Percentiles rank a stretch among this genome's conserved stretches.
Evolutionary conservation across 2,113 vertebrate genomes (phyloP).

Genomic region (Peromyscus maniculatus): DNA sequence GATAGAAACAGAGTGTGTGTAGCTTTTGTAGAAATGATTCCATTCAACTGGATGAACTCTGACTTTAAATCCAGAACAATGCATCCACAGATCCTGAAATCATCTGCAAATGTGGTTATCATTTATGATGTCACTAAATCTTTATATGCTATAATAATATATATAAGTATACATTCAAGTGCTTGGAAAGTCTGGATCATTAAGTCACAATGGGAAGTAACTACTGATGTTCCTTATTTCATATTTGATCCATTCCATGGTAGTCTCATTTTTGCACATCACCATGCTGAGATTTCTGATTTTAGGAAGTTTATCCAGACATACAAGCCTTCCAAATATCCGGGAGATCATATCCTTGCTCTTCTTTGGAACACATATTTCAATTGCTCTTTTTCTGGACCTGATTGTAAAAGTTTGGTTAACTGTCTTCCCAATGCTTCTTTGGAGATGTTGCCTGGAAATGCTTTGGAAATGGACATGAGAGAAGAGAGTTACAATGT

Average conservation of each 20-base stretch:
- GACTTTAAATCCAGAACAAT: fast-evolving
- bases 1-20: background rate
- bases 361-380: background rate
- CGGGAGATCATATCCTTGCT: background rate
- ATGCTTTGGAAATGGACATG: background rate
- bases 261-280: background rate
- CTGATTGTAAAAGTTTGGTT: background rate
- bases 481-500: background rate
- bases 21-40: background rate
- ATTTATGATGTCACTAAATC: background rate
- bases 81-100: background rate
- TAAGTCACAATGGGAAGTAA: background rate
- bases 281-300: background rate
- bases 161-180: no score
- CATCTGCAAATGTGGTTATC: background rate
- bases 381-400: background rate
- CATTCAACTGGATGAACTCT: background rate
- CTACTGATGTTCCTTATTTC: background rate
- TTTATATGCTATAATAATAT: background rate
- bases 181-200: background rate
- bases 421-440: background rate
- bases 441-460: background rate
- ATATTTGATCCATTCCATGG: background rate
- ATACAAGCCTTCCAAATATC: background rate
- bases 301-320: background rate